Base-by-base conservation (phyloP, 2,888 invertebrate genomes). In the Coelopa pilipes region DNA sequence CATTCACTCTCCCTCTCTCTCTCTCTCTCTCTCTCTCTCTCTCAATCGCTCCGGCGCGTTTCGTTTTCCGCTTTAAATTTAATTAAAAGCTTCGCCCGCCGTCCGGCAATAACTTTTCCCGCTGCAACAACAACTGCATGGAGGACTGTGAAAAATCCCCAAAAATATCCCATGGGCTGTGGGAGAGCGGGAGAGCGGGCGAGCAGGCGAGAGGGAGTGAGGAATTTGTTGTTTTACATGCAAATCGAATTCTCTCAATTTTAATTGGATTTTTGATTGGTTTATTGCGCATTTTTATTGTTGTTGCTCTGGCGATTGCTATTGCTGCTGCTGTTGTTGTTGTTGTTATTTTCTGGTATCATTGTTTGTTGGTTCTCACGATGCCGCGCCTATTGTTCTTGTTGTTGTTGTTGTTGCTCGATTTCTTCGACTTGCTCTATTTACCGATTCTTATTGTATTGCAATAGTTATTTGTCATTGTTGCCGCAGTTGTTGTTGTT, bases 211-310 rank as follows among this genome's bases (percentile, higher is more conserved):
- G n/a, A n/a, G n/a, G n/a, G n/a, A n/a, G n/a, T n/a, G n/a, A n/a
- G 34, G 49, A 53, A 55, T 65, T 71, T 47, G 53, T 71, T 85
- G 83, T 85, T 85, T 85, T 84, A 85, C 85, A 85, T 85, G 84
- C 83, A 85, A 85, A 85, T 85, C 85, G 85, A 85, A 85, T 85
- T 85, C 84, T 83, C 81, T 82, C 85, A 85, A 85, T 85, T 85
- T 85, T 85, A 85, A 85, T 85, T 85, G 85, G 85, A 85, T 85
- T 85, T 85, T 85, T 85, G 85, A 85, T 85, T 85, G 85, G 83
- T 85, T 84, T 70, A 70, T 70, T 63, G 62, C 70, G 50, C 17
- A 66, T 49, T 70, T 50, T 50, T 53, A 46, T 68, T 45, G 57
- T 45, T 55, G 68, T 10, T 67, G 53, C 10, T 53, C 11, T 49